Conservation (phyloP, 2,113 vertebrate species). For the Ariopsis seemanni region DNA sequence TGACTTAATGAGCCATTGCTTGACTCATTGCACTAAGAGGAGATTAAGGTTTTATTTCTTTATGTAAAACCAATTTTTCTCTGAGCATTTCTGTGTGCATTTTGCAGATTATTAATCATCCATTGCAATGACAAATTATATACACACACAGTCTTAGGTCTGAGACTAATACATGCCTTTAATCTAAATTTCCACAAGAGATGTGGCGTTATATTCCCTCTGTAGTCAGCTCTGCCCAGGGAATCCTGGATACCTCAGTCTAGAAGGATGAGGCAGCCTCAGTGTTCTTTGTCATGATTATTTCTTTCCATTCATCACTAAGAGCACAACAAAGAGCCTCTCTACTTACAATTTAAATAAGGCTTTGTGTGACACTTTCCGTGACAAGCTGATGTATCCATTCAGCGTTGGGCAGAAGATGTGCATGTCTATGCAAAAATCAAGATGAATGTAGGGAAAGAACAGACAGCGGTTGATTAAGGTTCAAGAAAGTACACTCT, state of each 20-base stretch:
- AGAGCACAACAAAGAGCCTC: conserved; percentile 55
- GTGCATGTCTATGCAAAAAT: conserved; percentile 77
- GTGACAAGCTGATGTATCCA: conserved; percentile 60
- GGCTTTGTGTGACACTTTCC: conserved; percentile 58
- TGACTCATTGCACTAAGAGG: conserved; percentile 23
- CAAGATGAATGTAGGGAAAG: conserved; percentile 74
- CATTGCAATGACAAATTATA: conserved; percentile 29
- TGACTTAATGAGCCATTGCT: conserved; percentile 35
- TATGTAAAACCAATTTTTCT: conserved; percentile 34
- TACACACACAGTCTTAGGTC: conserved; percentile 19
- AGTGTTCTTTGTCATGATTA: conserved; percentile 49
- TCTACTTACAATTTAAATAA: conserved; percentile 62
- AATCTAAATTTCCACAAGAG: conserved; percentile 38
- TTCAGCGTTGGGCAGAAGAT: conserved; percentile 62
- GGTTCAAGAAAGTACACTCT: conserved; percentile 67
- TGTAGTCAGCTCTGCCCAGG: conserved; percentile 29
- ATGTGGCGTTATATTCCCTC: conserved; percentile 32
- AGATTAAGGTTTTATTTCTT: conserved; percentile 29
- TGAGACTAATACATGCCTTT: conserved; percentile 30
- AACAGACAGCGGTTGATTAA: conserved; percentile 70
- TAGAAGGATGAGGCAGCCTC: conserved; percentile 36
- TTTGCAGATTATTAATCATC: conserved; percentile 29
- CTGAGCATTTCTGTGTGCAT: background rate
- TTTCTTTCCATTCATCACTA: conserved; percentile 59
- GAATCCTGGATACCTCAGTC: conserved; percentile 31